Evolutionary conservation across 2,113 vertebrate genomes (phyloP).

Genomic region (Paradoxurus hermaphroditus): DNA sequence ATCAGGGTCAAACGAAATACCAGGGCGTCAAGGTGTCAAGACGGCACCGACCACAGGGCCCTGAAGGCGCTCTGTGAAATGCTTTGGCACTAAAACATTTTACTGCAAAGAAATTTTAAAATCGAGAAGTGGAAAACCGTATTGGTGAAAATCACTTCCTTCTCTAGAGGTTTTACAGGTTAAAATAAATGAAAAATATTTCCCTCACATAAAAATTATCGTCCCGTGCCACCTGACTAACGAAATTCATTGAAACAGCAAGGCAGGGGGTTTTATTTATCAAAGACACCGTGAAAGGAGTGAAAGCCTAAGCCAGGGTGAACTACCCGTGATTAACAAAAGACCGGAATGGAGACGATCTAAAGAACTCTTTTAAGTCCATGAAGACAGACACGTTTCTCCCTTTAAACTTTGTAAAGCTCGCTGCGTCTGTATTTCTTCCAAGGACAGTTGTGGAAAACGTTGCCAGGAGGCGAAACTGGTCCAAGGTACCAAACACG

Average conservation of each 20-base stretch:
- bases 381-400: background rate
- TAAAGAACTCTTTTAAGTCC: too few species aligned
- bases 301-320: too few species aligned
- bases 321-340: too few species aligned
- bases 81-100: background rate
- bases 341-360: too few species aligned
- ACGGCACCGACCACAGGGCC: background rate
- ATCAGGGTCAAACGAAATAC: background rate
- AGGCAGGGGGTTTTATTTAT: too few species aligned
- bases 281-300: too few species aligned
- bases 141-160: background rate
- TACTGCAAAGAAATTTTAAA: background rate
- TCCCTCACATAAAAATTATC: background rate
- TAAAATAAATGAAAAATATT: background rate
- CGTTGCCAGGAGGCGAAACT: background rate
- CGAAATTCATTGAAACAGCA: background rate
- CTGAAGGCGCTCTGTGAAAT: background rate
- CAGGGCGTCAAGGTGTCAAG: too few species aligned
- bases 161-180: background rate
- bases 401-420: background rate
- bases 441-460: too few species aligned
- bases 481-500: fast-evolving
- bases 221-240: background rate
- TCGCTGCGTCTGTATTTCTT: background rate
- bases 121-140: background rate